Evolutionary conservation across 2,797 vertebrate genomes (phyloP), one percentile per base, ranked within the genome.

Genomic region (Champsocephalus gunnari): DNA sequence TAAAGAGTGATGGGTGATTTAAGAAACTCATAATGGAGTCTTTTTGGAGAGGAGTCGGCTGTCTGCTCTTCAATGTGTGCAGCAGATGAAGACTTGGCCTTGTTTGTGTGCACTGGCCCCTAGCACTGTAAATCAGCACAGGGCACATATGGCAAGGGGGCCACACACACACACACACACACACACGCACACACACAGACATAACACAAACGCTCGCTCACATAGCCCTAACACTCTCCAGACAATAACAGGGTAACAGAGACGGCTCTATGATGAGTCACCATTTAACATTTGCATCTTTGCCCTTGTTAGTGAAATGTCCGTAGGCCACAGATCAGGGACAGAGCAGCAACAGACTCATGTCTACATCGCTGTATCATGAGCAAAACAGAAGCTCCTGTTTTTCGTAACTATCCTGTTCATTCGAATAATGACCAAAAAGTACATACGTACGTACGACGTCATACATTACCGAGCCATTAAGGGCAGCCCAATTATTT

Each of bases 81-180:
- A 83, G 82, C 90, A 93, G 89, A 92, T 93, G 89, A 91, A 89
- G 88, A 77, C 87, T 75, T 80, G 75, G 85, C 82, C 85, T 84
- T 91, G 84, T 93, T 91, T 93, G 90, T 89, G 71, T 90, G 86
- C 83, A 85, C 84, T 90, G 84, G 85, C 89, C 89, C 88, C 84
- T 82, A 77, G 83, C 77, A 56, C 88, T 88, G 78, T 93, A 94
- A 94, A 94, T 92, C 87, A 90, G 80, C 77, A 87, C 86, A 85
- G 82, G 85, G 79, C 85, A 88, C 87, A 92, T 91, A 89, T 92
- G 90, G 87, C 79, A 83, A 78, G 49, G 80, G 63, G 79, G 80
- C 58, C 59, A 73, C 61, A 38, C 70, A 65, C 64, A 84, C 41
- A 65, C 69, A 76, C 47, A 73, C 55, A 81, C 50, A 64, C 64